Evolutionary conservation across 2,113 vertebrate species (phyloP), one percentile per base, ranked within the genome.

Genomic region (Alosa alosa): DNA sequence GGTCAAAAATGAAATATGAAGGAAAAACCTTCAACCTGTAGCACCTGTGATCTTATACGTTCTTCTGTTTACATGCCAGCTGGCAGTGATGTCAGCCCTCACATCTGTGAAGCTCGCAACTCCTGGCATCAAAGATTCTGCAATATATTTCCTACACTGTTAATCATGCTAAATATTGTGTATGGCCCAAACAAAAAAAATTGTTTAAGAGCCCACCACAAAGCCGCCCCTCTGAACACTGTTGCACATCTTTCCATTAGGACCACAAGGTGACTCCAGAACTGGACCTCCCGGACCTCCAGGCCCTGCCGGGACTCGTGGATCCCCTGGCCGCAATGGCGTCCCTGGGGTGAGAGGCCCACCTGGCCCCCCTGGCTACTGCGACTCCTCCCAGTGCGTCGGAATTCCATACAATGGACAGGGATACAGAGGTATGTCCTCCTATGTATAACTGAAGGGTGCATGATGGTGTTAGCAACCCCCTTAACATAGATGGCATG

Each of bases 321-420:
- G 98, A 0, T 95, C 97, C 0, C 96, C 97, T 0, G 98, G 98
- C 83, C 97, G 98, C 88, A 96, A 96, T 64, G 98, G 98, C 55
- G 95, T 96, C 55, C 93, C 94, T 0, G 98, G 98, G 15, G 92
- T 97, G 86, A 95, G 97, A 72, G 98, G 98, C 0, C 97, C 97
- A 0, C 95, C 97, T 0, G 98, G 98, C 44, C 95, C 97, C 83
- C 91, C 98, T 39, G 98, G 98, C n/a, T 99, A 99, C 91, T 99
- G 98, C 50, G 98, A 99, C 91, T 99, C 98, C 5, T 99, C 98
- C 72, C 97, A 98, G 93, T 99, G 98, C 84, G 96, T 98, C 25
- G 98, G 98, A 83, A 98, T 99, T 89, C 97, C 96, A 81, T 99
- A 99, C 96, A 99, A 99, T 0, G 97, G 98, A n/a, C 97, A 98